Evolutionary conservation across 2,797 vertebrate species (phyloP).

Genomic region (Tarsius wallacei): DNA sequence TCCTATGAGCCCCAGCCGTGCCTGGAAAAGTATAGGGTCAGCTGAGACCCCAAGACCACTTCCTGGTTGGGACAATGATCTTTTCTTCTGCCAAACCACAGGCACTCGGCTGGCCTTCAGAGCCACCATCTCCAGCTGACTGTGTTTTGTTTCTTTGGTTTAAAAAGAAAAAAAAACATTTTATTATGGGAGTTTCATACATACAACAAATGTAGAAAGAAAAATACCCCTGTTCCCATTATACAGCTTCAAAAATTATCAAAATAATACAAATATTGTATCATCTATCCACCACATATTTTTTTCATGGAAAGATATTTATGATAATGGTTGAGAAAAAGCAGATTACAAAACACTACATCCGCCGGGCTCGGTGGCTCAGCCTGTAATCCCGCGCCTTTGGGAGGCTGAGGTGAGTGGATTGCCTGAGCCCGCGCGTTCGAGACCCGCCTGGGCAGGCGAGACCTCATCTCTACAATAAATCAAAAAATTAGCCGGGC

Average conservation of each 20-base stretch:
- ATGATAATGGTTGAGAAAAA: constrained; percentile 53
- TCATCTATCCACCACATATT: neutral
- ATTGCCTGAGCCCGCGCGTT: too few species aligned
- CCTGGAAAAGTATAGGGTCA: constrained; percentile 74
- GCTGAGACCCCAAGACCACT: constrained; percentile 78
- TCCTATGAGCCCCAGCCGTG: constrained; percentile 42
- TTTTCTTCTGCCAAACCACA: constrained; percentile 82
- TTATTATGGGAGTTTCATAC: neutral
- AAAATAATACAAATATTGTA: neutral
- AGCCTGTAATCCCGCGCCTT: too few species aligned
- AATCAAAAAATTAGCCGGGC: too few species aligned
- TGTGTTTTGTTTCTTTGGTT: neutral
- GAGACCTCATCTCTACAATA: too few species aligned
- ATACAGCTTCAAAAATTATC: neutral
- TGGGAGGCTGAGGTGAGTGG: too few species aligned
- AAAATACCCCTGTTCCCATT: neutral
- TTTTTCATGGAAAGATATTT: neutral
- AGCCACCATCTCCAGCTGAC: constrained; percentile 67
- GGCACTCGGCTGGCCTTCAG: constrained; percentile 79
- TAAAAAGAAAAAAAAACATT: neutral
- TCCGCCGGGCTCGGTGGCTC: too few species aligned
- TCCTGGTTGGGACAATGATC: constrained; percentile 82
- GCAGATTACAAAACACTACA: neutral
- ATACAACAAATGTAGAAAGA: neutral
- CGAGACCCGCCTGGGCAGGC: too few species aligned